Percentiles rank a stretch among this genome's conserved stretches.
Conservation (phyloP, 2,888 invertebrate species). For the Xylota sylvarum region DNA sequence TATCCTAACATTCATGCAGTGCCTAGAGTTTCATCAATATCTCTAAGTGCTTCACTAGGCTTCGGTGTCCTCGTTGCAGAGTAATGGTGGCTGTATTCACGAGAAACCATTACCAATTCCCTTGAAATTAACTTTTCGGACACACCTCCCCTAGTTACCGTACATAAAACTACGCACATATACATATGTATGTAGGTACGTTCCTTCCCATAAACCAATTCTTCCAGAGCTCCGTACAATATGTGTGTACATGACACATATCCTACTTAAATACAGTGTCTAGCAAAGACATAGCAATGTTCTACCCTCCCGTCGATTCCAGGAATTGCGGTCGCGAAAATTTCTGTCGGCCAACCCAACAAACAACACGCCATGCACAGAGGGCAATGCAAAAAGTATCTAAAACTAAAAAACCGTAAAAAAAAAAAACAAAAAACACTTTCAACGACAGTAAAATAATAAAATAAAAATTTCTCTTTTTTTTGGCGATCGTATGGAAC, state of each 20-base stretch:
- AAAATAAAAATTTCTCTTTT: slow-evolving; percentile 41
- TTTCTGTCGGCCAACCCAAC: slow-evolving; percentile 64
- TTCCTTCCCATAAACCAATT: slow-evolving; percentile 47
- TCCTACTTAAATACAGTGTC: slow-evolving; percentile 66
- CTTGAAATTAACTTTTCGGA: slow-evolving; percentile 44
- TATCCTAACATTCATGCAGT: no score
- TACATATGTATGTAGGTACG: no score
- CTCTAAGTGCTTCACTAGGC: background rate
- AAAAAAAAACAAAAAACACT: slow-evolving; percentile 26
- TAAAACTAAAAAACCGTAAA: slow-evolving; percentile 35
- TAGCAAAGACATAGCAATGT: slow-evolving; percentile 74
- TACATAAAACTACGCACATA: background rate
- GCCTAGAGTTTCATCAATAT: background rate
- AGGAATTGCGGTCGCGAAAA: slow-evolving; percentile 78
- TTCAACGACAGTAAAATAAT: slow-evolving; percentile 63
- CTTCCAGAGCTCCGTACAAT: slow-evolving; percentile 9
- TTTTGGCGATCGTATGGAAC: slow-evolving; percentile 67
- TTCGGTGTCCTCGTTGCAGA: background rate
- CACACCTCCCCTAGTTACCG: slow-evolving; percentile 47
- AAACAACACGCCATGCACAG: slow-evolving; percentile 62
- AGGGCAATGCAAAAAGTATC: slow-evolving; percentile 72
- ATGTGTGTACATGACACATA: slow-evolving; percentile 63
- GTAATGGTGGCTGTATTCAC: slow-evolving; percentile 38
- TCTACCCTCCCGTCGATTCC: slow-evolving; percentile 72
- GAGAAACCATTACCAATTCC: slow-evolving; percentile 43